These are phyloP conservation scores for Eidolon helvum DNA, from an alignment of 2,113 vertebrate genomes.

Conservation along the genomic window DNA sequence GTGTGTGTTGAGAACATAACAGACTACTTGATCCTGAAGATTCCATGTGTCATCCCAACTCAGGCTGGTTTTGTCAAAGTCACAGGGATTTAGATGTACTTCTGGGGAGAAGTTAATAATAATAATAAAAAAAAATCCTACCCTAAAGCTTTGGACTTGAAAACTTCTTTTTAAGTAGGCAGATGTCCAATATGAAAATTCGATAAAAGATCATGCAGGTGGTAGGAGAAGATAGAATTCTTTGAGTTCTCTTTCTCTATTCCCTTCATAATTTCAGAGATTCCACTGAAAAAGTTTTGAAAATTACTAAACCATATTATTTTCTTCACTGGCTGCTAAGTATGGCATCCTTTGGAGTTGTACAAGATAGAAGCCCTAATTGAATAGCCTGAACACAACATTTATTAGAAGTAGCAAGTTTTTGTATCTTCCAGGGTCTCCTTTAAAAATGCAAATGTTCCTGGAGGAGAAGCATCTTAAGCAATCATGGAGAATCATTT, in stretches of 20 bases:
- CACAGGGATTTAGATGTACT: not conserved
- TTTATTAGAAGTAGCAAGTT: not conserved
- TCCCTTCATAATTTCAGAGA: not conserved
- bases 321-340: not conserved
- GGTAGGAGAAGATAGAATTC: not conserved
- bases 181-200: not conserved
- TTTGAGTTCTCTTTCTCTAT: not conserved
- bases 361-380: not conserved
- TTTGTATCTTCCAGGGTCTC: not conserved
- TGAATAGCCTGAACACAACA: not conserved
- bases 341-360: not conserved
- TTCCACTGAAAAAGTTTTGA: not conserved
- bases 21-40: not conserved
- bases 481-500: not conserved
- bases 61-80: not conserved
- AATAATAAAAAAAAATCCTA: not conserved
- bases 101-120: not conserved
- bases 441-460: constrained; percentile 34
- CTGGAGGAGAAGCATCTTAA: constrained; percentile 12
- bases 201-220: not conserved
- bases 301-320: not conserved
- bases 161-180: not conserved
- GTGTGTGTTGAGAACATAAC: not conserved
- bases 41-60: not conserved
- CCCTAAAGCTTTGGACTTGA: not conserved